These are phyloP conservation scores for Hippocampus mohnikei DNA, from an alignment of 2,113 vertebrate genomes.

Conservation along the genomic window DNA sequence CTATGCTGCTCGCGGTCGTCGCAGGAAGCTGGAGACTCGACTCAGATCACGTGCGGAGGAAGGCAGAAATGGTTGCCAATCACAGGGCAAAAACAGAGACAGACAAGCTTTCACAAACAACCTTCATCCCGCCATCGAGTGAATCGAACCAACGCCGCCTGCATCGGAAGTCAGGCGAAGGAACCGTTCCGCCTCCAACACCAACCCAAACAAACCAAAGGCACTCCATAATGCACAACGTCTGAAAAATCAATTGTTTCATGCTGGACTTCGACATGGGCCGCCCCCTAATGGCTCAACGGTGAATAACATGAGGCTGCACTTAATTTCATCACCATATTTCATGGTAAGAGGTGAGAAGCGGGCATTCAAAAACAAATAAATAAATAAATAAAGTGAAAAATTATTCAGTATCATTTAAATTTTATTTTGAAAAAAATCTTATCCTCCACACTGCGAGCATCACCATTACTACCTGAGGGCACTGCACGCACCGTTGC, in stretches of 20 bases:
- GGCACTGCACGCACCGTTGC: constrained; percentile 33
- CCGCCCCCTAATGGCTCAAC: no score
- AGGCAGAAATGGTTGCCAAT: not conserved
- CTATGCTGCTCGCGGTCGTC: not conserved
- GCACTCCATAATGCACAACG: no score
- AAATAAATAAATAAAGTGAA: not conserved
- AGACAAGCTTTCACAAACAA: not conserved
- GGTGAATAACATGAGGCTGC: no score
- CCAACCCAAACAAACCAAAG: no score
- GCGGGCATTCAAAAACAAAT: not conserved
- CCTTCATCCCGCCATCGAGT: no score
- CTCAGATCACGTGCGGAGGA: not conserved
- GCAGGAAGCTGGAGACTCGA: not conserved
- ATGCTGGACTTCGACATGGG: no score
- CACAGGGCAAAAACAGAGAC: not conserved
- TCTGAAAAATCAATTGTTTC: no score
- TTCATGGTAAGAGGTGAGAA: no score
- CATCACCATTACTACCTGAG: constrained; percentile 45
- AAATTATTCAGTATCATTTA: not conserved
- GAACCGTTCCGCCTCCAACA: no score
- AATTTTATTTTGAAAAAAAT: constrained; percentile 2
- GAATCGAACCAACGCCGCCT: no score
- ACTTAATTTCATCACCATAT: no score
- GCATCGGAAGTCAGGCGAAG: no score
- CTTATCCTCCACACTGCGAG: constrained; percentile 40